Evolutionary conservation across 2,888 invertebrate species (phyloP), one percentile per base, ranked within the genome.

Genomic region (Agrochola lota): DNA sequence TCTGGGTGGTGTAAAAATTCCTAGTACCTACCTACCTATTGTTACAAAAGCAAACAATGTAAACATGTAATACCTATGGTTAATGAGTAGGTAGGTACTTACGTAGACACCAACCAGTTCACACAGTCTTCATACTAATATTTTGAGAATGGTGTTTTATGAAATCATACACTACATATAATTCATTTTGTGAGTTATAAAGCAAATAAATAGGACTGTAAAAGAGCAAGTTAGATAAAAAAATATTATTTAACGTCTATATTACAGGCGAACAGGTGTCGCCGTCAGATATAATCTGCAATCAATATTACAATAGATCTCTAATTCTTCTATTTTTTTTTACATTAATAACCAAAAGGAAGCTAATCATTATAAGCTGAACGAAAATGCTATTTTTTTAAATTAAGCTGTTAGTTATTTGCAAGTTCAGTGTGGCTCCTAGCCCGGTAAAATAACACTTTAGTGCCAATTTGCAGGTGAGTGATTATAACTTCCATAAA

Each of bases 1-100:
- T 64, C 23, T 26, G 59, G 43, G 69, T 60, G 66, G 73, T 77
- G 64, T 35, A 26, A 59, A 43, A 40, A 15, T 87, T 87, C 78
- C 79, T 46, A 15, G 84, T 71, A 59, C 1, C 4, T 11, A 11
- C 52, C 20, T 9, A 52, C 12, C n/a, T 75, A 15, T 43, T 49
- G 46, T 66, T 64, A 30, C 7, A 55, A 73, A 49, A 17, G 11
- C 0, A 72, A 55, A 80, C 43, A 77, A 73, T 70, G 7, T 17
- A 0, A 26, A 9, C 12, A 40, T 55, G 12, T 49, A 30, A 26
- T 49, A 23, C 11, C 15, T 20, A 63, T 17, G 12, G 43, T n/a
- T 46, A 46, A 55, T 57, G 30, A 64, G 26, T 43, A 43, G 9
- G 9, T 46, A 46, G 43, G 43, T 11, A 30, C 23, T 15, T 46